A percentile compares a stretch with the other conserved stretches of the same genome.
Conservation (phyloP, 1,140 invertebrate genomes). For the Dreissena polymorpha region DNA sequence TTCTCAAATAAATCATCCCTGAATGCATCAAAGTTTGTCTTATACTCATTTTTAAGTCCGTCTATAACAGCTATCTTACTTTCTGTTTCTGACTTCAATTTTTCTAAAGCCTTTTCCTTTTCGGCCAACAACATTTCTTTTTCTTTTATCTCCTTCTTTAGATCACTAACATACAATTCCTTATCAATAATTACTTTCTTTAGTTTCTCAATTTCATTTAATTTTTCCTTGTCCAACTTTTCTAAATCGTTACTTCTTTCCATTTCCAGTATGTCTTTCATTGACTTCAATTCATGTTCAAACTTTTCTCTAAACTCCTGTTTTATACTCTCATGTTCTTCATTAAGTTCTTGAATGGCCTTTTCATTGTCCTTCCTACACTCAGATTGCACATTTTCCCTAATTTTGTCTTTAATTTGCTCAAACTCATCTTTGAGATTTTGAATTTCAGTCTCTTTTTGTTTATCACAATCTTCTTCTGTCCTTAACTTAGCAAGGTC, state of each 20-base stretch:
- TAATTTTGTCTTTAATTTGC: slow-evolving; percentile 22
- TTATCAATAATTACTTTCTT: slow-evolving; percentile 48
- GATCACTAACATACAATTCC: slow-evolving; percentile 37
- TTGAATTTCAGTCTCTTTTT: slow-evolving; percentile 14
- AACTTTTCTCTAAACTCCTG: slow-evolving; percentile 21
- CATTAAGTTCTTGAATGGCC: slow-evolving; percentile 17
- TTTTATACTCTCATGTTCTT: slow-evolving; percentile 13
- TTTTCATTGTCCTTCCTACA: slow-evolving; percentile 12
- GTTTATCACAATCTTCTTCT: slow-evolving; percentile 11
- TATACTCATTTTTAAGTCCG: slow-evolving; percentile 5
- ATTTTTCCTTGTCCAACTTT: slow-evolving; percentile 44
- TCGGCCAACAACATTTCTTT: slow-evolving; percentile 33
- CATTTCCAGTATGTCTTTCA: slow-evolving; percentile 38
- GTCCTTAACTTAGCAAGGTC: slow-evolving; percentile 14
- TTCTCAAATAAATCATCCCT: slow-evolving; percentile 1
- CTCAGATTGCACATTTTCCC: not conserved
- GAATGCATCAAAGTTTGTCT: not conserved
- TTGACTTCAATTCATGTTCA: slow-evolving; percentile 37
- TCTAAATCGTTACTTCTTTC: slow-evolving; percentile 43
- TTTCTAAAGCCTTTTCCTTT: slow-evolving; percentile 9
- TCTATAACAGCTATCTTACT: not conserved
- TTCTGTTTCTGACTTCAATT: slow-evolving; percentile 5
- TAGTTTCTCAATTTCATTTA: slow-evolving; percentile 44
- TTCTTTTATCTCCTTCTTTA: slow-evolving; percentile 14
- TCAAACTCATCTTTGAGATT: slow-evolving; percentile 33